Evolutionary conservation across 2,113 vertebrate species (phyloP), one percentile per base, ranked within the genome.

Genomic region (Pampusana beccarii): DNA sequence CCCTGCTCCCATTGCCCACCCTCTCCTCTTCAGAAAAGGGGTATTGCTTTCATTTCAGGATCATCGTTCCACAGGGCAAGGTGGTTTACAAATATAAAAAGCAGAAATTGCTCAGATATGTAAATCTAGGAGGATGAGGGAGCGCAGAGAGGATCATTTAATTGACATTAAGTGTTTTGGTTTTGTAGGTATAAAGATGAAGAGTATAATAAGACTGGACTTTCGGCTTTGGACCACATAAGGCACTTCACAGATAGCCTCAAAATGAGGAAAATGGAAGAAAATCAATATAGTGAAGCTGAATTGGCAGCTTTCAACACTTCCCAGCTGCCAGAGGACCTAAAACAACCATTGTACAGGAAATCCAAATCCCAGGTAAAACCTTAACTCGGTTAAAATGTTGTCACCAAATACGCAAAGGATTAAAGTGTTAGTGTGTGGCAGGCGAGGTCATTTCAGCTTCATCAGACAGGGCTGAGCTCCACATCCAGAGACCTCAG

Each of bases 351-450:
- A 0, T 98, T 99, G 93, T 99, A 99, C 98, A 99, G 99, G 97
- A 99, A 99, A 98, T 99, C 99, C 77, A 99, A 99, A 97, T 99
- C 99, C 97, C 99, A 99, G 99, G 99, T 99, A 98, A 97, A 96
- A 93, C 40, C 88, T 93, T 96, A 94, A 93, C 84, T 74, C 33
- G 11, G 82, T 94, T 92, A 74, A 61, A 94, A 81, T 61, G 14
- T 70, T 95, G 93, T 94, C n/a, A 25, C 77, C 83, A 90, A 75
- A 92, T 89, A 86, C 77, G 18, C 0, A 0, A 57, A 87, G 86
- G 93, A 91, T 93, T 93, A 90, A 93, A 42, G 65, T 16, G 14
- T 78, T 88, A 50, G 85, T 46, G 33, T 92, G 92, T 65, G 82
- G 88, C 57, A 71, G 80, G 36, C 64, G 40, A 26, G 33, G 44